Conservation (phyloP, 1,140 invertebrate genomes). For the Bemisia tabaci region DNA sequence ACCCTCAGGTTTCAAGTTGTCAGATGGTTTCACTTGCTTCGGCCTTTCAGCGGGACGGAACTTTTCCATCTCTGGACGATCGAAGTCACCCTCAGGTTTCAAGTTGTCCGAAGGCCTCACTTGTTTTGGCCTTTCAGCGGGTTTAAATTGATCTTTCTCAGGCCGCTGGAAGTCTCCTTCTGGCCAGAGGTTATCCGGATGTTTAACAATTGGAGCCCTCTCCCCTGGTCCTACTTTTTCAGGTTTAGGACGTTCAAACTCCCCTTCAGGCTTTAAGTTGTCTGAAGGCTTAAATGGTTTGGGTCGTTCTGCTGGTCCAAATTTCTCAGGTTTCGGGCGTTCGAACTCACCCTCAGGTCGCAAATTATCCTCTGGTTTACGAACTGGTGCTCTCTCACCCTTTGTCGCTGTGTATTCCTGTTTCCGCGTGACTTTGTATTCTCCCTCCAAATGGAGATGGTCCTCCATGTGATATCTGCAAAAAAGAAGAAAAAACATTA, state of each 20-base stretch:
- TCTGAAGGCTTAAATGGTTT: conserved; percentile 43
- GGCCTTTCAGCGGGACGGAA: conserved; percentile 37
- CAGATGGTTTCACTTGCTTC: conserved; percentile 31
- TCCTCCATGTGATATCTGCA: conserved; percentile 31
- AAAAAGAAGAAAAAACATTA: too few relatives aligned
- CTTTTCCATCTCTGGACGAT: conserved; percentile 33
- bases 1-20: conserved; percentile 44
- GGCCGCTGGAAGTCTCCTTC: conserved; percentile 42
- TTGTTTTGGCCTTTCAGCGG: conserved; percentile 30
- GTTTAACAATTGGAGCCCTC: conserved; percentile 27
- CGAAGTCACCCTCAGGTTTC: conserved; percentile 39
- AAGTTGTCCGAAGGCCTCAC: conserved; percentile 43
- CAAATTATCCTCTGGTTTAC: conserved; percentile 30
- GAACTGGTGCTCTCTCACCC: conserved; percentile 33
- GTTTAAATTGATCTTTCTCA: conserved; percentile 34
- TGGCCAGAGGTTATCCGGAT: conserved; percentile 37
- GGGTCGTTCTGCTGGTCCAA: conserved; percentile 35
- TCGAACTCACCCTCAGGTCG: conserved; percentile 33
- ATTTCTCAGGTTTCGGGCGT: conserved; percentile 20
- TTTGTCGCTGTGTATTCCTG: conserved; percentile 14
- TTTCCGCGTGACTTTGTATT: conserved; percentile 36
- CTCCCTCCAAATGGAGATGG: conserved; percentile 39
- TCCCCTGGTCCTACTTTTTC: conserved; percentile 30
- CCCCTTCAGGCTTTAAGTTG: conserved; percentile 37
- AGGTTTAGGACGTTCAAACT: conserved; percentile 24